These are phyloP conservation scores for Puma concolor DNA, from an alignment of 2,113 vertebrate genomes.

Conservation along the genomic window DNA sequence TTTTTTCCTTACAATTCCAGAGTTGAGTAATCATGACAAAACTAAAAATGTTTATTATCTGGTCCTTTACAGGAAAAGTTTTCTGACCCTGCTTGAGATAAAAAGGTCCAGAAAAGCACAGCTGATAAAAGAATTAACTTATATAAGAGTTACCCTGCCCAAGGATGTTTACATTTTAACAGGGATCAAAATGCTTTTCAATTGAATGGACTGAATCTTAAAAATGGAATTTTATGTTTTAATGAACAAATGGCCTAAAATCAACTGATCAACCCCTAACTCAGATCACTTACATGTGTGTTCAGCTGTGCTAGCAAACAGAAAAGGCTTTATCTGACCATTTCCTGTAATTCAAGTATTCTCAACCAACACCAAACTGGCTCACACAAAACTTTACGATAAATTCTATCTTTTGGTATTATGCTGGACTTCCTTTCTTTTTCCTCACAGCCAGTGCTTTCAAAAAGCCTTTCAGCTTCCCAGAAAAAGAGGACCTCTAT, in stretches of 20 bases:
- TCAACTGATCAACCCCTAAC: background rate
- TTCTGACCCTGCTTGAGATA: background rate
- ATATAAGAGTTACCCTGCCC: background rate
- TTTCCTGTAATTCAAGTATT: conserved; percentile 37
- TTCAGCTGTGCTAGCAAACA: background rate
- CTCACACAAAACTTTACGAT: background rate
- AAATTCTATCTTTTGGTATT: background rate
- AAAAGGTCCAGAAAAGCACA: background rate
- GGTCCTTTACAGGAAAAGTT: background rate
- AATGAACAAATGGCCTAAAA: background rate
- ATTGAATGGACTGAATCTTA: background rate
- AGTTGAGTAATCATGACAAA: background rate
- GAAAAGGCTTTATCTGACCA: background rate
- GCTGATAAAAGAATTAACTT: background rate
- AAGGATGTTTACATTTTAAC: conserved; percentile 28
- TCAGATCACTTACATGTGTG: conserved; percentile 6
- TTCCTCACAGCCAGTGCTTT: background rate
- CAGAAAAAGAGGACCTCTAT: background rate
- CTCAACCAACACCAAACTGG: background rate
- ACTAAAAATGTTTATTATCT: background rate
- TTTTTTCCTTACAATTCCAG: background rate
- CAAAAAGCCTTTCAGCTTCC: background rate
- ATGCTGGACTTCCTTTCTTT: background rate
- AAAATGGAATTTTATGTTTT: conserved; percentile 10
- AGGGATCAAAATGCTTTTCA: conserved; percentile 38